Evolutionary conservation across 2,888 invertebrate species (phyloP).

Genomic region (Callimorpha dominula): DNA sequence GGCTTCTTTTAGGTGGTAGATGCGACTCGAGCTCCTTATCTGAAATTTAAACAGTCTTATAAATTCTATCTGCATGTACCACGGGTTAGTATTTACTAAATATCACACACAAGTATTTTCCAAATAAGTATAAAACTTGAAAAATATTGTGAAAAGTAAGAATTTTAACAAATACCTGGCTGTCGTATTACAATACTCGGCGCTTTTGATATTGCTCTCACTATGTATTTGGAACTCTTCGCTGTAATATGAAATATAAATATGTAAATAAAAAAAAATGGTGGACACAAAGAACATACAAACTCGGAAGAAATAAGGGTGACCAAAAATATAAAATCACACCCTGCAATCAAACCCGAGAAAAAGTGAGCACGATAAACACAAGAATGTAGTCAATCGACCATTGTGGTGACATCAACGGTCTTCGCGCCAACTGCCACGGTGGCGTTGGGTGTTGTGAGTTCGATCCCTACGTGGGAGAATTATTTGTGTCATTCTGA

Average conservation of each 20-base stretch:
- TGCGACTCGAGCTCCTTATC: constrained; percentile 22
- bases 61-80: not conserved
- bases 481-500: not conserved
- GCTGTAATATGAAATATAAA: constrained; percentile 4
- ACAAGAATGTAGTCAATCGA: not conserved
- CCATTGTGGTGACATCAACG: not conserved
- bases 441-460: not conserved
- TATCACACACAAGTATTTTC: too few relatives aligned
- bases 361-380: not conserved
- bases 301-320: too few relatives aligned
- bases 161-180: constrained; percentile 1
- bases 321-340: not conserved
- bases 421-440: too few relatives aligned
- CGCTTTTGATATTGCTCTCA: not conserved
- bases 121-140: too few relatives aligned
- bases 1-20: constrained; percentile 29
- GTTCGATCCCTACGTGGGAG: not conserved
- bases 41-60: constrained; percentile 15
- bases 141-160: not conserved
- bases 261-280: not conserved
- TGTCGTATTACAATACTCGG: constrained; percentile 3
- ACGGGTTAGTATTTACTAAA: not conserved
- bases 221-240: not conserved
- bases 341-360: too few relatives aligned
- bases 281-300: not conserved